Evolutionary conservation across 2,888 invertebrate species (phyloP), one percentile per base, ranked within the genome.

Genomic region (Penaeus monodon): DNA sequence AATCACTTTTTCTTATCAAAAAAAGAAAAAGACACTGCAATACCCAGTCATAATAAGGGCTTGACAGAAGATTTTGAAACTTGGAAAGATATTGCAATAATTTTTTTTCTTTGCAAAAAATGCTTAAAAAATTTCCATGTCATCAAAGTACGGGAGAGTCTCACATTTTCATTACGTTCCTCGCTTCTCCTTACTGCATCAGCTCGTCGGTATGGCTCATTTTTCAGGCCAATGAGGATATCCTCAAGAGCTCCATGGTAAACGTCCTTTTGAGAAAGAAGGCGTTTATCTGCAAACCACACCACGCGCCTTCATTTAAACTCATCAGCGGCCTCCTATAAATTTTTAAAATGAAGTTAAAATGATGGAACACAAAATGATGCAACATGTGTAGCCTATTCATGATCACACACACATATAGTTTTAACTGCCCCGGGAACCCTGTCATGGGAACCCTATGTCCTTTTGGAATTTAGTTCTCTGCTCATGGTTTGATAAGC

Each of bases 161-260:
- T 94, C 93, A 97, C 96, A 91, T 96, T 97, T 94, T 97, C 97
- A 92, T 97, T 97, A 90, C 97, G 94, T n/a, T 94, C 20, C 98
- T 94, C 92, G 91, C 98, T 98, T 90, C 98, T 94, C 65, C 98
- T 94, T 12, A 98, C 97, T 85, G 98, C 99, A 93, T 99, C 98
- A 1, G 98, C 98, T 90, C 99, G 94, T 64, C 98, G 94, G 93
- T 99, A 99, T 2, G 99, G 98, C 93, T 98, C 98, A 92, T 96
- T 98, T 92, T 98, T 96, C 88, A 99, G 94, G 82, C 98, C 98
- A 91, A 98, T 94, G 86, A 98, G 94, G 91, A 99, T 99, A 92
- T 99, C 99, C 93, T 99, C 99, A 90, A 99, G 93, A 2, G 98
- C 98, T 88, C 99, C 98, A 93, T 99, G 98, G 93, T 98, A 98